Percentiles rank a stretch among this genome's conserved stretches.
phyloP scores from a whole-genome alignment of 2,113 vertebrate genomes.

The Atherinomorus stipes region DNA sequence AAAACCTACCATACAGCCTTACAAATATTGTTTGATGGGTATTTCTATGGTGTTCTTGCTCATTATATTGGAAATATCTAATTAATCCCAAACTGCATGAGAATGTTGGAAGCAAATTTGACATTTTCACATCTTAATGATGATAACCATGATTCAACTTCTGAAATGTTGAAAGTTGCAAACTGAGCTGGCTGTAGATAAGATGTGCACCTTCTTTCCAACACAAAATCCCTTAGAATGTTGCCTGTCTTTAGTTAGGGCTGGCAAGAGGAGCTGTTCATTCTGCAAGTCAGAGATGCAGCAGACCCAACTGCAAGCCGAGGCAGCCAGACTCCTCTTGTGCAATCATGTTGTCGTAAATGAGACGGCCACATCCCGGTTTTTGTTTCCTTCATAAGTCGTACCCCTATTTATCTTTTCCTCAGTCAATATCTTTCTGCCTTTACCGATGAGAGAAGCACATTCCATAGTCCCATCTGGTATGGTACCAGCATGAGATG shows the following conservation, averaged over 20 bases:
- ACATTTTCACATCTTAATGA: neutral
- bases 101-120: neutral
- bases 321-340: slow-evolving; percentile 15
- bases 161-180: neutral
- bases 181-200: slow-evolving; percentile 16
- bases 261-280: slow-evolving; percentile 3
- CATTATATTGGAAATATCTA: too few relatives aligned
- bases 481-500: slow-evolving; percentile 81
- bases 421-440: slow-evolving; percentile 44
- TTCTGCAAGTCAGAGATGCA: slow-evolving; percentile 22
- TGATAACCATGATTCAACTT: slow-evolving; percentile 11
- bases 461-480: slow-evolving; percentile 83
- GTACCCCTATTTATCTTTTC: slow-evolving; percentile 31
- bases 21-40: neutral
- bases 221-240: slow-evolving; percentile 29
- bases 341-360: slow-evolving; percentile 34
- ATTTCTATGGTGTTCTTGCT: neutral
- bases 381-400: slow-evolving; percentile 1
- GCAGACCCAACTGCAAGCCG: neutral
- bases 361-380: slow-evolving; percentile 14
- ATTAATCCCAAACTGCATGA: neutral
- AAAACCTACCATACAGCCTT: too few relatives aligned
- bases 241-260: slow-evolving; percentile 15
- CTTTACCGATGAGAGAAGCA: slow-evolving; percentile 68
- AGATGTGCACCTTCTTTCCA: slow-evolving; percentile 16